Percentiles rank a stretch among this genome's conserved stretches.
Evolutionary conservation across 2,113 vertebrate species (phyloP).

Genomic region (Guaruba guarouba): DNA sequence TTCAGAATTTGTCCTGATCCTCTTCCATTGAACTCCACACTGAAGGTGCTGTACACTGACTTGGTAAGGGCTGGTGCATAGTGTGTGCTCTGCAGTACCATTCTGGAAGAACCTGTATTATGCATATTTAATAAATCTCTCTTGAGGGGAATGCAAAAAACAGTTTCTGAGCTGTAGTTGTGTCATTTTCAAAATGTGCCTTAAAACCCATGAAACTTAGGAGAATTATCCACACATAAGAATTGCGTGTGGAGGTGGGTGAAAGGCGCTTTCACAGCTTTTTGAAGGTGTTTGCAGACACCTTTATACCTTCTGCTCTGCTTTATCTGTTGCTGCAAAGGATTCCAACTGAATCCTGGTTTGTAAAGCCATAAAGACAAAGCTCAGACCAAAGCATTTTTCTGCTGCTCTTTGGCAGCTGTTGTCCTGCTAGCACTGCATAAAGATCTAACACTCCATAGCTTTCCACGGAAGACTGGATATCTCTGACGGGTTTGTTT

Average conservation of each 20-base stretch:
- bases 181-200: neutral
- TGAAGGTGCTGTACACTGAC: fast-evolving
- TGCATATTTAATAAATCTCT: neutral
- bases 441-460: neutral
- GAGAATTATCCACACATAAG: neutral
- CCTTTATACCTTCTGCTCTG: neutral
- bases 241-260: neutral
- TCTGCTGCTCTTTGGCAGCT: neutral
- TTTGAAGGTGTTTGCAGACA: neutral
- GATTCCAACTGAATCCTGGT: neutral
- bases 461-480: neutral
- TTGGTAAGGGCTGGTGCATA: neutral
- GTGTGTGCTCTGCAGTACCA: neutral
- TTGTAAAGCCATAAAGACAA: neutral
- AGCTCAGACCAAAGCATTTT: neutral
- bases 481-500: constrained; percentile 35
- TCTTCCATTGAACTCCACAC: neutral
- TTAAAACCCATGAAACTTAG: neutral
- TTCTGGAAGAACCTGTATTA: neutral
- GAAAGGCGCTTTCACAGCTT: neutral
- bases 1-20: neutral
- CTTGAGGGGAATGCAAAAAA: neutral
- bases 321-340: neutral
- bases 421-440: neutral
- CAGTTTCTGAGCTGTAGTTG: fast-evolving